These are phyloP conservation scores for Operophtera brumata DNA, from an alignment of 2,888 invertebrate species.

Conservation along the genomic window DNA sequence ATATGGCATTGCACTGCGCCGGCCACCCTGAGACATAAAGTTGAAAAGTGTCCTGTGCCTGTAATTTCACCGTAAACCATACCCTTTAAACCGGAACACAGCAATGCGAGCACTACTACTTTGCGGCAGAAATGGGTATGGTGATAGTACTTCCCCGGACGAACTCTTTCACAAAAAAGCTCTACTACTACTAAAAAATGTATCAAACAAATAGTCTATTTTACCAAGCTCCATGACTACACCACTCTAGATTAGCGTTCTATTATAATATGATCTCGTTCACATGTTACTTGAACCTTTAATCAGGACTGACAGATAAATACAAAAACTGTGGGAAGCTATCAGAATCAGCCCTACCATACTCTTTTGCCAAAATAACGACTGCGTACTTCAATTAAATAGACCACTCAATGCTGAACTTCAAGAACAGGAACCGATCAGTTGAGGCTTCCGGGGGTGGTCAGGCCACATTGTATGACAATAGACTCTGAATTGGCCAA, in stretches of 20 bases:
- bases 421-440: slow-evolving; percentile 33
- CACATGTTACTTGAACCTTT: slow-evolving; percentile 8
- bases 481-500: slow-evolving; percentile 27
- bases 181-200: too few relatives aligned
- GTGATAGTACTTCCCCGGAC: too few relatives aligned
- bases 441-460: slow-evolving; percentile 18
- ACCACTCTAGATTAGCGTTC: not conserved
- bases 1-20: too few relatives aligned
- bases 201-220: too few relatives aligned
- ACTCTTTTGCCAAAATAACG: slow-evolving; percentile 21
- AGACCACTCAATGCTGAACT: slow-evolving; percentile 28
- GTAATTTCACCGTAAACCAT: too few relatives aligned
- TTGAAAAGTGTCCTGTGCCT: too few relatives aligned
- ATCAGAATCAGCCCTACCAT: slow-evolving; percentile 19
- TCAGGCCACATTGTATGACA: slow-evolving; percentile 22
- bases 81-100: too few relatives aligned
- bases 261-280: slow-evolving; percentile 1
- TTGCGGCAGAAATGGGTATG: too few relatives aligned
- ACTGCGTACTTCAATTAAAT: slow-evolving; percentile 26
- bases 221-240: not conserved
- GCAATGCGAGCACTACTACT: too few relatives aligned
- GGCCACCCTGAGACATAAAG: too few relatives aligned
- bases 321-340: slow-evolving; percentile 20
- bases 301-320: slow-evolving; percentile 9
- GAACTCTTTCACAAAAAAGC: too few relatives aligned